A percentile compares a stretch with the other conserved stretches of the same genome.
These are phyloP conservation scores for Takifugu flavidus DNA, from an alignment of 2,113 vertebrate species.

Conservation along the genomic window DNA sequence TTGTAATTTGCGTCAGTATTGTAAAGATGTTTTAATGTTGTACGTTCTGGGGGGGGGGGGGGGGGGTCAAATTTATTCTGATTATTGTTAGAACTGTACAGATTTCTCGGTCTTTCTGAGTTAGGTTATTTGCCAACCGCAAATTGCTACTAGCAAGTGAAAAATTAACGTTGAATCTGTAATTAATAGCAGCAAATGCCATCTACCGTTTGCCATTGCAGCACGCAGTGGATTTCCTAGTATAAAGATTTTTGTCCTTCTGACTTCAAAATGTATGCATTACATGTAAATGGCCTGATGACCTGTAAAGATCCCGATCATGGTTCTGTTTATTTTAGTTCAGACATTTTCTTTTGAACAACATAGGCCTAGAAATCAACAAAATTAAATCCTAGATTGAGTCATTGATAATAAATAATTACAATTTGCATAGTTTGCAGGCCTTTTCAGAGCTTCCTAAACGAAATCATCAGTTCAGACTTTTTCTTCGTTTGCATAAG, in stretches of 20 bases:
- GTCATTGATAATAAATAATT: neutral
- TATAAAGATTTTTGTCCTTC: no score
- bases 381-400: conserved; percentile 25
- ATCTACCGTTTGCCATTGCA: no score
- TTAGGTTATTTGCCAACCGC: neutral
- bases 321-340: no score
- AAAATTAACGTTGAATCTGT: neutral
- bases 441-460: neutral
- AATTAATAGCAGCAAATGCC: neutral
- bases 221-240: no score
- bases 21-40: no score
- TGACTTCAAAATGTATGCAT: conserved; percentile 21
- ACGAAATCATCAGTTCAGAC: neutral
- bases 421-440: neutral
- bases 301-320: neutral
- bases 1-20: no score
- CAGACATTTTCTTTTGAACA: no score
- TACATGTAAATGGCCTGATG: conserved; percentile 39
- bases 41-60: no score
- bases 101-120: no score
- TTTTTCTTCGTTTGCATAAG: no score
- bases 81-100: no score
- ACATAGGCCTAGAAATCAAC: conserved; percentile 7
- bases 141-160: neutral
- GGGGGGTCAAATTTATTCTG: no score